phyloP scores from a whole-genome alignment of 2,113 vertebrate species.

The Platichthys stellatus region DNA sequence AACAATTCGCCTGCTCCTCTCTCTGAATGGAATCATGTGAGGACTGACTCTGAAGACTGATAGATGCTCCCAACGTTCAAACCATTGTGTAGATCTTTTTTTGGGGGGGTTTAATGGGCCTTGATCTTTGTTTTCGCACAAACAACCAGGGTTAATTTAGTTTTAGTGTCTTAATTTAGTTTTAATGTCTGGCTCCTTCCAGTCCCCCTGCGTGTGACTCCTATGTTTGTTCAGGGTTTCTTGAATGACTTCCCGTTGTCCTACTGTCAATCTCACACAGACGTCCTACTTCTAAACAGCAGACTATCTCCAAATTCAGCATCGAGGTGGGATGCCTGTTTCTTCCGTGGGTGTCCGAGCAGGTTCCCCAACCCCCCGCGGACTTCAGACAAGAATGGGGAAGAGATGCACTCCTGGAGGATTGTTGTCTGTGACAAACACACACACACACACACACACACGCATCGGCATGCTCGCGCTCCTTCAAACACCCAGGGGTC shows the following conservation, averaged over 20 bases:
- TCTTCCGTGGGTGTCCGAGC: slow-evolving; percentile 31
- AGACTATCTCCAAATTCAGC: slow-evolving; percentile 74
- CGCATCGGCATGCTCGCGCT: slow-evolving; percentile 16
- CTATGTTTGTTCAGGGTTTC: slow-evolving; percentile 37
- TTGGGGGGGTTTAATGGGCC: not conserved
- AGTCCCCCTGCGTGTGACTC: not conserved
- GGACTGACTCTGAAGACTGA: slow-evolving; percentile 21
- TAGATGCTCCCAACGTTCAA: not conserved
- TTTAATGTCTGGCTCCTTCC: not conserved
- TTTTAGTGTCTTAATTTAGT: too few relatives aligned
- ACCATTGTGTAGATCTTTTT: not conserved
- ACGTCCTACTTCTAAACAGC: slow-evolving; percentile 65
- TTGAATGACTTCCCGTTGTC: slow-evolving; percentile 30
- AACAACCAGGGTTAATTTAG: too few relatives aligned
- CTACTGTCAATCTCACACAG: slow-evolving; percentile 59
- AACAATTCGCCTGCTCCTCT: slow-evolving; percentile 37
- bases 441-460: slow-evolving; percentile 57
- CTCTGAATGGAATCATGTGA: slow-evolving; percentile 43
- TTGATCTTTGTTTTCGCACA: not conserved
- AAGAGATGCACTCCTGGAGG: not conserved
- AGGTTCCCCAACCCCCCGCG: slow-evolving; percentile 33
- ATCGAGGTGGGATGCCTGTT: slow-evolving; percentile 66
- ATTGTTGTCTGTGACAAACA: slow-evolving; percentile 64
- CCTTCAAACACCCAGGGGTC: slow-evolving; percentile 55
- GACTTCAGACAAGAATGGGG: slow-evolving; percentile 50